A percentile compares a stretch with the other conserved stretches of the same genome.
Evolutionary conservation across 2,888 invertebrate genomes (phyloP).

Genomic region (Lysandra bellargus): DNA sequence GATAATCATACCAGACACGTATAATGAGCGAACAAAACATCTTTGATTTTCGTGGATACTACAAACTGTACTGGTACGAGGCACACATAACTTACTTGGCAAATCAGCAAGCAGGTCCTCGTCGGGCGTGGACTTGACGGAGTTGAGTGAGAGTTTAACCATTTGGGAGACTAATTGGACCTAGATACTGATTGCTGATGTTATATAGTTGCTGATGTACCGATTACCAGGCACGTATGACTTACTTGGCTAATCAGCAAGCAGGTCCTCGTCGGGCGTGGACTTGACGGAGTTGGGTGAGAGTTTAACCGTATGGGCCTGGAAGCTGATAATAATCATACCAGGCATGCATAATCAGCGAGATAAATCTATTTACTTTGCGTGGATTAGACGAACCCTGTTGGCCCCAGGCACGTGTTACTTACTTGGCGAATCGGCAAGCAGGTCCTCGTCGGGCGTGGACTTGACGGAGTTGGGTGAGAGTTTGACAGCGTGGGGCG

Average conservation of each 20-base stretch:
- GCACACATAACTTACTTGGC: conserved; percentile 85
- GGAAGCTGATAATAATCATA: no score
- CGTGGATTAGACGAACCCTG: no score
- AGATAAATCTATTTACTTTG: no score
- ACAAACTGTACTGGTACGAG: no score
- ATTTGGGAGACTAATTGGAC: background rate
- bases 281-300: conserved; percentile 83
- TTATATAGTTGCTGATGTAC: no score
- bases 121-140: conserved; percentile 82
- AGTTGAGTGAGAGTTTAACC: conserved; percentile 84
- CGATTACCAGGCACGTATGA: conserved; percentile 43
- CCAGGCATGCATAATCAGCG: no score
- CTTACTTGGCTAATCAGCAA: conserved; percentile 93
- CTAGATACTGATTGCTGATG: background rate
- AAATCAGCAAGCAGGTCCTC: conserved; percentile 90
- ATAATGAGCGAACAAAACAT: no score
- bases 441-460: conserved; percentile 85
- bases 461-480: conserved; percentile 83
- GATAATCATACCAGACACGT: no score
- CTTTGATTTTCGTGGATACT: no score
- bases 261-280: conserved; percentile 85
- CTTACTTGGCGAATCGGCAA: conserved; percentile 93
- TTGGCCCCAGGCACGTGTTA: conserved; percentile 44
- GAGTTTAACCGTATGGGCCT: conserved; percentile 72
- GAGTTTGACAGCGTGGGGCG: conserved; percentile 82